Base-by-base conservation (phyloP, 2,113 vertebrate species). In the Anarhynchus alexandrinus region DNA sequence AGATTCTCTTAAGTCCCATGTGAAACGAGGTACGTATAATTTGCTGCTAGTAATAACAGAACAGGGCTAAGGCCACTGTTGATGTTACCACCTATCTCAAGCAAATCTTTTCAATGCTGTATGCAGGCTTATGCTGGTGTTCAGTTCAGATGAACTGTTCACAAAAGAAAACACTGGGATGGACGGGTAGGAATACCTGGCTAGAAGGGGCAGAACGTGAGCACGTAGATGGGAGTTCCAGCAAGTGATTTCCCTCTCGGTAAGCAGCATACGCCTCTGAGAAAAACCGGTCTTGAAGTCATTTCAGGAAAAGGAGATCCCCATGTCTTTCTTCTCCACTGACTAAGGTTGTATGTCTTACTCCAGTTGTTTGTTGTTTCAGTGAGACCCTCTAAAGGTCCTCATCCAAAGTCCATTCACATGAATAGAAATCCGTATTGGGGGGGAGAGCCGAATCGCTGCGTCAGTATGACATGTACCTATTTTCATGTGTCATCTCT, bases 11-110 rank as follows among this genome's bases (percentile, higher is more conserved):
- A 69, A 82, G 34, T 93, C 82, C 87, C 73, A 62, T 18, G 5
- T 91, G 93, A 97, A 80, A 93, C 49, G 20, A 97, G 94, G 97
- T 97, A 94, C 29, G 76, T 16, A 8, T 2, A 43, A 57, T 80
- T 77, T 61, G 19, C 87, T 55, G 54, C 45, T 27, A 36, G 36
- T 40, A 36, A 27, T 25, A 40, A 45, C 5, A n/a, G 55, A 61
- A 32, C 9, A 11, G 22, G 42, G 40, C 43, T 73, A 34, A 76
- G 38, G 40, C 15, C 2, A 3, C 43, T n/a, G 57, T 19, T 49
- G 52, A 42, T 42, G 55, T 18, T n/a, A 38, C 18, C 15, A 26
- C n/a, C 11, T 49, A 34, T 17, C 38, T 49, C 36, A 67, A 15
- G 23, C 34, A 43, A 45, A 11, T 30, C 25, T 82, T 27, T 62